A percentile compares a stretch with the other conserved stretches of the same genome.
Evolutionary conservation across 92 coral and sea anemone genomes (phyloP).

Genomic region (Epizoanthus rinbou): DNA sequence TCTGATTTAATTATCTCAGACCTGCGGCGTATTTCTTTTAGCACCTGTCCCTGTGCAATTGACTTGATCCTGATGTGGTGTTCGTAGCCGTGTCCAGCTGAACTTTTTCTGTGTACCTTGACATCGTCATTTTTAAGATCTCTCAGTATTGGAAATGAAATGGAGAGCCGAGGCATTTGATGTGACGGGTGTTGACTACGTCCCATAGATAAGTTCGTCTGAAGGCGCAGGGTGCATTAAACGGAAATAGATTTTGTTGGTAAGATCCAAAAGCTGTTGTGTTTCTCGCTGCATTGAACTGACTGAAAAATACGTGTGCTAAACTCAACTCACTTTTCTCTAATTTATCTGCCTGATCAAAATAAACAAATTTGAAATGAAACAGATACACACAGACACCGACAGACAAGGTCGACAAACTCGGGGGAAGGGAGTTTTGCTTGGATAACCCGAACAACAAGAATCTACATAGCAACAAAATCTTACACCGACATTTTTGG

Average conservation of each 20-base stretch:
- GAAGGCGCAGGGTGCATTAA: conserved; percentile 31
- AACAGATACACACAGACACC: too few species aligned
- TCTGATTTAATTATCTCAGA: conserved; percentile 52
- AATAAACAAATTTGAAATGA: too few species aligned
- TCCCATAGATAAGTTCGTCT: conserved; percentile 78
- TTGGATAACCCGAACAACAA: too few species aligned
- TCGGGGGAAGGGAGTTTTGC: too few species aligned
- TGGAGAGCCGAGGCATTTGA: conserved; percentile 79
- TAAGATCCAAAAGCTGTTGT: background rate
- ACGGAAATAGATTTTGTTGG: conserved; percentile 1
- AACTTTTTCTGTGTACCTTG: conserved; percentile 81
- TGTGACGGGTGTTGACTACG: conserved; percentile 71
- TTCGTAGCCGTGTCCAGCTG: conserved; percentile 41
- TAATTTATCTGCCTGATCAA: conserved; percentile 6
- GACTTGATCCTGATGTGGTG: conserved; percentile 88
- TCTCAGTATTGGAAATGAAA: conserved; percentile 86
- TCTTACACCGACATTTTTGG: too few species aligned
- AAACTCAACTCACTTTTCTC: background rate
- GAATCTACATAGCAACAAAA: too few species aligned
- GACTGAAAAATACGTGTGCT: background rate
- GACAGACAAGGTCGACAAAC: background rate
- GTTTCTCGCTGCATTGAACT: background rate
- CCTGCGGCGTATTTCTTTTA: conserved; percentile 79
- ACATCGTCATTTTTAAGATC: conserved; percentile 75
- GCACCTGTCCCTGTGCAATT: conserved; percentile 86